Conservation (phyloP, 2,797 vertebrate species). For the Scyliorhinus canicula region DNA sequence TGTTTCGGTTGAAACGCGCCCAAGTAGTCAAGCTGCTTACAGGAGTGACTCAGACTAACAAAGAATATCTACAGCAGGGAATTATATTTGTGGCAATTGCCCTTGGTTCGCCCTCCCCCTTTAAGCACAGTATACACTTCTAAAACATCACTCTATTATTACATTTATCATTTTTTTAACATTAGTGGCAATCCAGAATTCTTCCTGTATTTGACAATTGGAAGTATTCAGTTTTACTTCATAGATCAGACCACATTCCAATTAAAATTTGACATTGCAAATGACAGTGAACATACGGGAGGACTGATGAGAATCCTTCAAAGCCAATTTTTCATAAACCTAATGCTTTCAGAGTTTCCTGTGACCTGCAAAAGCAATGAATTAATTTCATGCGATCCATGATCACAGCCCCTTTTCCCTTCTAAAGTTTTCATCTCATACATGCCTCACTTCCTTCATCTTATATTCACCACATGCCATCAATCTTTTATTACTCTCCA, state of each 20-base stretch:
- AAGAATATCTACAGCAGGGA: neutral
- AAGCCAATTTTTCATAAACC: constrained; percentile 43
- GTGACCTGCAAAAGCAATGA: constrained; percentile 43
- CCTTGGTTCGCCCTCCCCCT: neutral
- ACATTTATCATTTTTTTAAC: neutral
- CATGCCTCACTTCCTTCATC: constrained; percentile 46
- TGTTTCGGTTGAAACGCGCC: too few species aligned
- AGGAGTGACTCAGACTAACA: neutral
- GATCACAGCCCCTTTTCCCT: constrained; percentile 44
- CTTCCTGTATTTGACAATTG: neutral
- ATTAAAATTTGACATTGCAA: constrained; percentile 39
- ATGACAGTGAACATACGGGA: constrained; percentile 34
- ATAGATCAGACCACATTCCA: constrained; percentile 41
- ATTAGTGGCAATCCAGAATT: neutral
- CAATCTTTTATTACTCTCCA: constrained; percentile 47
- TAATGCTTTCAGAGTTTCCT: constrained; percentile 45
- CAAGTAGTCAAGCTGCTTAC: too few species aligned
- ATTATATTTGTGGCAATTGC: neutral
- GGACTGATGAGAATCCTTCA: constrained; percentile 40
- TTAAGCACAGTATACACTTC: neutral
- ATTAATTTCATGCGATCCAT: constrained; percentile 45
- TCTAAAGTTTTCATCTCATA: constrained; percentile 46
- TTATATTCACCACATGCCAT: constrained; percentile 48
- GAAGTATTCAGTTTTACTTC: constrained; percentile 40
- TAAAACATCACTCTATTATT: neutral